phyloP scores from a whole-genome alignment of 2,797 vertebrate species.

The Potorous gilbertii region DNA sequence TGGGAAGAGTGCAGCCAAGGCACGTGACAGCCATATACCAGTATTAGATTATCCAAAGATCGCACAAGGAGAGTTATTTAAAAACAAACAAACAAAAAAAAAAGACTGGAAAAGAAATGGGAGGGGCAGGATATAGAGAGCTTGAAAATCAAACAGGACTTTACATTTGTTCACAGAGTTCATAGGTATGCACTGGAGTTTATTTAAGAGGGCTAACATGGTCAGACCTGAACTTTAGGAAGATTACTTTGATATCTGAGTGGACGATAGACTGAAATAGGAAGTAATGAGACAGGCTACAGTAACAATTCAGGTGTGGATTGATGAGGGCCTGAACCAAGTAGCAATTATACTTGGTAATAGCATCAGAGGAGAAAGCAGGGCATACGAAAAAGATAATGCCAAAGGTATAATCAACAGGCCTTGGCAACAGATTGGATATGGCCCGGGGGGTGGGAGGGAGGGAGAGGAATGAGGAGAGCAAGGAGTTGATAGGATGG shows the following conservation, averaged over 20 bases:
- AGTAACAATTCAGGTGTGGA: background rate
- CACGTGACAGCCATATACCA: background rate
- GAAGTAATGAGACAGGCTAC: background rate
- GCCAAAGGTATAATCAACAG: background rate
- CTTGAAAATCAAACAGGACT: background rate
- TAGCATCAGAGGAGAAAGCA: background rate
- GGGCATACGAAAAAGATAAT: background rate
- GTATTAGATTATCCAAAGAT: background rate
- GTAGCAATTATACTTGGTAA: background rate
- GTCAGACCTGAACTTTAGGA: background rate
- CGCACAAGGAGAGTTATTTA: background rate
- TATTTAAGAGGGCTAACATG: background rate
- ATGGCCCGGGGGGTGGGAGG: fast-evolving
- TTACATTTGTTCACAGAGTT: background rate
- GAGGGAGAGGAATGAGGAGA: background rate
- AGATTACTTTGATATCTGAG: background rate
- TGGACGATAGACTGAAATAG: background rate
- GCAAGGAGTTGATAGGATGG: background rate
- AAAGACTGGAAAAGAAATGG: background rate
- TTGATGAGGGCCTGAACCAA: background rate
- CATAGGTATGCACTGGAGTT: background rate
- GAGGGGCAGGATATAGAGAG: background rate
- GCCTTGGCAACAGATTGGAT: background rate
- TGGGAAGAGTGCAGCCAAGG: background rate
- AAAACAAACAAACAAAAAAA: background rate